Evolutionary conservation across 2,888 invertebrate genomes (phyloP).

Genomic region (Drosophila paracracens): DNA sequence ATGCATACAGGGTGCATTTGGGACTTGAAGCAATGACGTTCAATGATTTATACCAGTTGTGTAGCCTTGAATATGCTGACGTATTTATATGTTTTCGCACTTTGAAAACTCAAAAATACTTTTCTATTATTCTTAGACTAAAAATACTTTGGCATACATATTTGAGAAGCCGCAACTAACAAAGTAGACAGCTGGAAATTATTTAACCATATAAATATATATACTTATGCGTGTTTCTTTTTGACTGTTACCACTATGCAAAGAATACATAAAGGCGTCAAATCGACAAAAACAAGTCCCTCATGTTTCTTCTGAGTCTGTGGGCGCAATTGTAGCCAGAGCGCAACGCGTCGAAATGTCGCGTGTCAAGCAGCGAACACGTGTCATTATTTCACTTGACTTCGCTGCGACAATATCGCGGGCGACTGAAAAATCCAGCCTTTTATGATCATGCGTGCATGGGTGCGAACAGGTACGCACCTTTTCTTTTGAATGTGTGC

Average conservation of each 20-base stretch:
- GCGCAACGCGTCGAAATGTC: no score
- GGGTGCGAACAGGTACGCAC: no score
- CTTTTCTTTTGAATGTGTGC: no score
- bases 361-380: no score
- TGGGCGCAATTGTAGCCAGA: no score
- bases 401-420: no score
- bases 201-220: conserved; percentile 3
- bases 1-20: conserved; percentile 21
- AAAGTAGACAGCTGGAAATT: conserved; percentile 21
- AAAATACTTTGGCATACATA: conserved; percentile 31
- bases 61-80: conserved; percentile 47
- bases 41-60: conserved; percentile 7
- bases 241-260: conserved; percentile 3
- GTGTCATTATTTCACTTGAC: no score
- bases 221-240: neutral
- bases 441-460: no score
- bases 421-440: no score
- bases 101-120: conserved; percentile 18
- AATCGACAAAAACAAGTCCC: no score
- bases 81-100: conserved; percentile 18
- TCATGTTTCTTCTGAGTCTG: no score
- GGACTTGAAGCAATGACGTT: neutral
- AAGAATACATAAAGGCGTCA: no score
- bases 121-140: conserved; percentile 37
- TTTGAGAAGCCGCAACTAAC: conserved; percentile 1